phyloP scores from a whole-genome alignment of 2,797 vertebrate genomes.

The Phoeniculus purpureus region DNA sequence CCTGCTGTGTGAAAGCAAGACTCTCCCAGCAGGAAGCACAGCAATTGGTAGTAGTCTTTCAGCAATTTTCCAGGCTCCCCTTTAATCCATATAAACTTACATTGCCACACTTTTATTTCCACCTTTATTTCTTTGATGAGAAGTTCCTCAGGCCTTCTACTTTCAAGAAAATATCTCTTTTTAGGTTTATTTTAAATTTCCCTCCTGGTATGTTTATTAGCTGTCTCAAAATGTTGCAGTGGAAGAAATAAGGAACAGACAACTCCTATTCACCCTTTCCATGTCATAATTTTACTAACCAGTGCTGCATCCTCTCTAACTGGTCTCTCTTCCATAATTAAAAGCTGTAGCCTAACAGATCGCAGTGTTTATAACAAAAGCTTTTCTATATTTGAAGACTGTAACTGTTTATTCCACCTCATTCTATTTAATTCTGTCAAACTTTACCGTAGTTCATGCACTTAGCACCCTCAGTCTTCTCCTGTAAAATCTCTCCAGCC shows the following conservation, averaged over 20 bases:
- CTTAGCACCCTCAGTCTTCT: background rate
- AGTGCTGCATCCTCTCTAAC: background rate
- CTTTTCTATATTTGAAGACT: background rate
- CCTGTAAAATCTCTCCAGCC: background rate
- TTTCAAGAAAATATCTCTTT: background rate
- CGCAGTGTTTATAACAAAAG: background rate
- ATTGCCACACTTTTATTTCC: too few species aligned
- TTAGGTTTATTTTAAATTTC: background rate
- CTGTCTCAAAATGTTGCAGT: background rate
- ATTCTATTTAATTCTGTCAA: background rate
- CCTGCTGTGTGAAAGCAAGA: background rate
- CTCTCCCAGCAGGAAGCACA: background rate
- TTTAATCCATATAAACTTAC: background rate
- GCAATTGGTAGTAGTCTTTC: background rate
- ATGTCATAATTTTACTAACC: fast-evolving
- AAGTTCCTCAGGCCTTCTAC: background rate
- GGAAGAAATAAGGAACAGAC: background rate
- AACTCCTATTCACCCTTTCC: background rate
- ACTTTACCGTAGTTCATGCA: background rate
- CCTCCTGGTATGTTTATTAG: background rate
- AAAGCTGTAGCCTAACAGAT: background rate
- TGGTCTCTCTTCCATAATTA: background rate
- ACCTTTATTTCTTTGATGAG: too few species aligned
- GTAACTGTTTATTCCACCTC: background rate
- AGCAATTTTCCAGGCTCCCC: background rate